Conservation (phyloP, 2,113 vertebrate species). For the Atlantisia rogersi region DNA sequence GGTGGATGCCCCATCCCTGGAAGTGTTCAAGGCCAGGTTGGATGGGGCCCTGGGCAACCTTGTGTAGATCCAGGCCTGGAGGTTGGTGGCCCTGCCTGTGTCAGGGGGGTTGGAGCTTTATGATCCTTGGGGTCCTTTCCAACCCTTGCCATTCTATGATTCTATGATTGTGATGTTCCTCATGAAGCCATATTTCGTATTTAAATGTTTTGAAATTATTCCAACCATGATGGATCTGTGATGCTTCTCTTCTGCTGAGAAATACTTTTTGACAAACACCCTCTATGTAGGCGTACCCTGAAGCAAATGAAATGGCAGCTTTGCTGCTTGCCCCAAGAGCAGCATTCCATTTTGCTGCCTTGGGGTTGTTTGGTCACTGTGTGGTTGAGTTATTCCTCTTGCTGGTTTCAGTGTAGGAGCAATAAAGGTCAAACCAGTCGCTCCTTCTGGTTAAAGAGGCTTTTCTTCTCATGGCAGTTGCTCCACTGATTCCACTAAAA, state of each 20-base stretch:
- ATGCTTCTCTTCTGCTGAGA: not conserved
- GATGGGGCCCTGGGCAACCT: too few relatives aligned
- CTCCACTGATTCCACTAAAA: not conserved
- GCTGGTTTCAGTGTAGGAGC: not conserved
- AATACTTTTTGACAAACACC: not conserved
- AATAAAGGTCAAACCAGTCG: not conserved
- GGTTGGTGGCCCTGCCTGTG: too few relatives aligned
- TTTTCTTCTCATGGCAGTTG: not conserved
- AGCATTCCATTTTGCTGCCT: not conserved
- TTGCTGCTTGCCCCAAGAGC: not conserved
- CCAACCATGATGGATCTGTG: not conserved
- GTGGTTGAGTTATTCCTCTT: not conserved
- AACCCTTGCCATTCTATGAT: too few relatives aligned
- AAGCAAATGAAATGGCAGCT: not conserved
- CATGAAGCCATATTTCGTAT: not conserved
- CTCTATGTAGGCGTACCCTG: not conserved
- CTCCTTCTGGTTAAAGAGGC: not conserved
- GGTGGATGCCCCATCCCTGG: too few relatives aligned
- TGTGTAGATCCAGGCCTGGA: too few relatives aligned
- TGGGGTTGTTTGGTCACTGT: not conserved
- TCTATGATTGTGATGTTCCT: not conserved
- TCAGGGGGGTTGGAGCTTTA: too few relatives aligned
- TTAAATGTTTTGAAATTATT: not conserved
- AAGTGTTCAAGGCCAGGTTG: too few relatives aligned
- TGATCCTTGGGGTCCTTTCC: too few relatives aligned